A percentile compares a stretch with the other conserved stretches of the same genome.
Evolutionary conservation across 2,797 vertebrate species (phyloP).

Genomic region (Hemibagrus guttatus): DNA sequence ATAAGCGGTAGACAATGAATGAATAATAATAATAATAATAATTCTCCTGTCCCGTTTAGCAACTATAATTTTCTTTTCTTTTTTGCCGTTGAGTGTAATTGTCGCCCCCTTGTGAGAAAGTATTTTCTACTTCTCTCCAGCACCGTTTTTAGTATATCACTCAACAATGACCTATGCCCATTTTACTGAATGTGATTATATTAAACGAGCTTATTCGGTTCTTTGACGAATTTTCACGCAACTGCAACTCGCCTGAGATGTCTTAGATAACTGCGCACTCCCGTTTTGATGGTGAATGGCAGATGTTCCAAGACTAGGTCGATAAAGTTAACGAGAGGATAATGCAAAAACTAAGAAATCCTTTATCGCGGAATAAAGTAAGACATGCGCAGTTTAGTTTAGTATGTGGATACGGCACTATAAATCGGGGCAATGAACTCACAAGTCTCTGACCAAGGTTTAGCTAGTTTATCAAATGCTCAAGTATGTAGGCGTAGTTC

Average conservation of each 20-base stretch:
- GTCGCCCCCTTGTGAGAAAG: slow-evolving; percentile 64
- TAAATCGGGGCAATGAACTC: not conserved
- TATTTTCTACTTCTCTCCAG: not conserved
- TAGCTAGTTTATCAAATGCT: not conserved
- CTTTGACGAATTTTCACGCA: not conserved
- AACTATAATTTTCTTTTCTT: slow-evolving; percentile 5
- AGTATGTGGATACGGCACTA: not conserved
- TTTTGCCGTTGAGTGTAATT: slow-evolving; percentile 52
- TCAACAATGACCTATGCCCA: not conserved
- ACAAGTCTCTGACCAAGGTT: not conserved
- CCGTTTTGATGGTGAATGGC: not conserved
- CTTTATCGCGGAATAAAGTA: too few species aligned
- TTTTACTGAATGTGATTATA: not conserved
- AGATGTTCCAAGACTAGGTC: not conserved
- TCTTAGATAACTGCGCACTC: not conserved
- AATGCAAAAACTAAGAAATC: not conserved
- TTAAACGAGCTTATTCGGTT: not conserved
- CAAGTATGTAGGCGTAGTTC: not conserved
- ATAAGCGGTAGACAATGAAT: too few species aligned
- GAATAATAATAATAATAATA: not conserved
- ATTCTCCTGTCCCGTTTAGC: too few species aligned
- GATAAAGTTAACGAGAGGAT: not conserved
- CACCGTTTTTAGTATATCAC: not conserved
- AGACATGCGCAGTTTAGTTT: not conserved
- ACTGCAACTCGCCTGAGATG: not conserved